Conservation (phyloP, 2,888 invertebrate genomes). For the Pilophorus perplexus region DNA sequence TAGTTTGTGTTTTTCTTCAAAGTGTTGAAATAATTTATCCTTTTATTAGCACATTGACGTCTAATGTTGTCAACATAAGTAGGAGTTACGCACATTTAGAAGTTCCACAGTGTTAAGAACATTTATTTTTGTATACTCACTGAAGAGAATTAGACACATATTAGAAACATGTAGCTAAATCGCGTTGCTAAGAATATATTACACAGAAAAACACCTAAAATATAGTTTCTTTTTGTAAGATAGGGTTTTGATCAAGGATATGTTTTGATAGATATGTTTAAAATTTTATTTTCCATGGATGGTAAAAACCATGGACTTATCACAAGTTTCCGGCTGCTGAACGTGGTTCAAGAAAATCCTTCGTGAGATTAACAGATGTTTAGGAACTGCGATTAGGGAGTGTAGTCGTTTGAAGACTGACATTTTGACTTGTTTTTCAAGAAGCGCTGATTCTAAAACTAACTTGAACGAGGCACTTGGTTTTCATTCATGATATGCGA, state of each 20-base stretch:
- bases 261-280: constrained; percentile 46
- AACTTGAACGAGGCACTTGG: constrained; percentile 31
- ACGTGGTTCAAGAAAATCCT: constrained; percentile 4
- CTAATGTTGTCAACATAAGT: constrained; percentile 26
- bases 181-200: constrained; percentile 26
- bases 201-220: constrained; percentile 43
- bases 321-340: constrained; percentile 36
- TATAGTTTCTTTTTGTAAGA: constrained; percentile 31
- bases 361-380: no score
- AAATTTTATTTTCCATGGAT: constrained; percentile 36
- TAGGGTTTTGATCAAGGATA: constrained; percentile 42
- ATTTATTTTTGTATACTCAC: constrained; percentile 25
- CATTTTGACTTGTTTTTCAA: no score
- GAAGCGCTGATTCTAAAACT: no score
- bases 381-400: no score
- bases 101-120: constrained; percentile 29
- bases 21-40: constrained; percentile 1
- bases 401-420: no score
- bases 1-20: constrained; percentile 4
- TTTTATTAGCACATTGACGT: background rate
- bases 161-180: constrained; percentile 43
- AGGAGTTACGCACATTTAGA: constrained; percentile 34
- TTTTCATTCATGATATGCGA: constrained; percentile 21
- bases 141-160: constrained; percentile 43
- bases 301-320: constrained; percentile 44